phyloP scores from a whole-genome alignment of 2,113 vertebrate species.

The Sturnira hondurensis region DNA sequence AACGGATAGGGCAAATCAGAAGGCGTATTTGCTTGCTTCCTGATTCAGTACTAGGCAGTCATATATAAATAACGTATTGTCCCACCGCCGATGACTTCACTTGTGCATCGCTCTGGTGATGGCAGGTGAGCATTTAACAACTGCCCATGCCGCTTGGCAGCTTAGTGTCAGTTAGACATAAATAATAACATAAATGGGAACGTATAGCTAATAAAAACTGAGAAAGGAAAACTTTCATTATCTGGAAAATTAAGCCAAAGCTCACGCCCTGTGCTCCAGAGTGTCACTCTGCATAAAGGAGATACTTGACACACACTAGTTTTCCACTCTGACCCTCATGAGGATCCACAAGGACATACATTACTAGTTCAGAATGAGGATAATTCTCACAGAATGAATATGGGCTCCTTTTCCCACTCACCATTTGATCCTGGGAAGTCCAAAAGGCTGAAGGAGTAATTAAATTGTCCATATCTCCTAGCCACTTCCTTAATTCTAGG shows the following conservation, averaged over 20 bases:
- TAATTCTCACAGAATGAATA: neutral
- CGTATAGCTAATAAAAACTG: neutral
- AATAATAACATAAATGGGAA: neutral
- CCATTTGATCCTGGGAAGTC: neutral
- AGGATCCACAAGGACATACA: neutral
- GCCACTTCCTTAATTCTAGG: conserved; percentile 4
- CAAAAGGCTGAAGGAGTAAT: neutral
- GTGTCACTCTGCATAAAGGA: neutral
- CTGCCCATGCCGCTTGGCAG: neutral
- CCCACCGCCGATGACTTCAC: neutral
- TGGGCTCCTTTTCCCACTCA: neutral
- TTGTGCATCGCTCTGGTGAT: neutral
- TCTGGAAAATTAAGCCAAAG: conserved; percentile 37
- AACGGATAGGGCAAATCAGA: conserved; percentile 10
- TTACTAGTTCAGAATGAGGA: neutral
- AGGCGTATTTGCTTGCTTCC: neutral
- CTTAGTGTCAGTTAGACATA: neutral
- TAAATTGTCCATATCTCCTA: conserved; percentile 2
- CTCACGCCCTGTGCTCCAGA: neutral
- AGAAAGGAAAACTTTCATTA: conserved; percentile 7
- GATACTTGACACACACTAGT: neutral
- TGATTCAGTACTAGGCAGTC: neutral
- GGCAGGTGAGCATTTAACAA: conserved; percentile 15
- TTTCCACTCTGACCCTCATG: neutral
- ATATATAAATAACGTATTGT: neutral